A percentile compares a stretch with the other conserved stretches of the same genome.
phyloP scores from a whole-genome alignment of 2,888 invertebrate species.

The Torymus tubicola region DNA sequence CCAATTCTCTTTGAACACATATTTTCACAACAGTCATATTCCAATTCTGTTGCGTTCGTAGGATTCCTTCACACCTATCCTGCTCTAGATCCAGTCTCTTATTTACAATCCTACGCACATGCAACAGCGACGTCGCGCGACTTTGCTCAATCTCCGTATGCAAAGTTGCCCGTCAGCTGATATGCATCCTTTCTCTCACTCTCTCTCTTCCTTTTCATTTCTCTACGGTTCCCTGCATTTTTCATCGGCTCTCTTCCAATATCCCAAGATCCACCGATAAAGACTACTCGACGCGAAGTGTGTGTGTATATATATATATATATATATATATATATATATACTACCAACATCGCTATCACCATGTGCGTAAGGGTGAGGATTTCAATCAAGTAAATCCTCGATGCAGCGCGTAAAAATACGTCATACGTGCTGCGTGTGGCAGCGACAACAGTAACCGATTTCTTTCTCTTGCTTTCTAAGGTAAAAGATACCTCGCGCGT shows the following conservation, averaged over 20 bases:
- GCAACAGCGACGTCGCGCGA: not conserved
- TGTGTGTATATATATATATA: too few relatives aligned
- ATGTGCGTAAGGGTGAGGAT: not conserved
- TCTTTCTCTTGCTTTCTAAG: too few relatives aligned
- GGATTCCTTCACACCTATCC: too few relatives aligned
- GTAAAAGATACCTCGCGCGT: too few relatives aligned
- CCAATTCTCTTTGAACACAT: too few relatives aligned
- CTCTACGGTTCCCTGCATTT: constrained; percentile 10
- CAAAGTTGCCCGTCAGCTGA: constrained; percentile 17
- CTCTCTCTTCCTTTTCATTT: not conserved
- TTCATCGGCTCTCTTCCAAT: constrained; percentile 37
- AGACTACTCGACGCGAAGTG: not conserved
- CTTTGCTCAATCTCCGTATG: constrained; percentile 30
- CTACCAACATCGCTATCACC: too few relatives aligned
- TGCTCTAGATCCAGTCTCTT: not conserved
- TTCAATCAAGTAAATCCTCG: constrained; percentile 29
- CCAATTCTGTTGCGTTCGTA: too few relatives aligned
- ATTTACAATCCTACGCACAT: constrained; percentile 17
- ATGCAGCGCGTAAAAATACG: not conserved
- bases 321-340: too few relatives aligned
- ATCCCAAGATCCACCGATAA: constrained; percentile 23
- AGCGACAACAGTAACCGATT: too few relatives aligned
- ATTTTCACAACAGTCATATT: too few relatives aligned
- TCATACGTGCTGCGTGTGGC: not conserved
- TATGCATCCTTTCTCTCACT: not conserved